Evolutionary conservation across 2,888 invertebrate genomes (phyloP).

Genomic region (Acanthosepion lycidas): DNA sequence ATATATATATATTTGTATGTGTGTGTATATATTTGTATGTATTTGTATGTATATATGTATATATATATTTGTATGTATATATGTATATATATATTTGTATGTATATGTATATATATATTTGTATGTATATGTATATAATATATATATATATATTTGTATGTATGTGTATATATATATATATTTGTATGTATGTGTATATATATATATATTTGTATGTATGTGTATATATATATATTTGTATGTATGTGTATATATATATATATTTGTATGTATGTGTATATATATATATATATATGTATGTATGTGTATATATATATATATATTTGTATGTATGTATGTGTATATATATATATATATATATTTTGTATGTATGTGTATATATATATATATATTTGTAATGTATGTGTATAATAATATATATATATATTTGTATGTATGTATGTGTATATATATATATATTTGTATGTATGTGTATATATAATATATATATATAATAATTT

Average conservation of each 20-base stretch:
- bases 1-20: background rate
- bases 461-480: background rate
- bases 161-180: too few relatives aligned
- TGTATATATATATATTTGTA: background rate
- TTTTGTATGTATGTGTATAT: background rate
- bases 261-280: background rate
- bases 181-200: too few relatives aligned
- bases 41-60: background rate
- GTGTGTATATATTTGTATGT: background rate
- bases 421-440: background rate
- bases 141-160: too few relatives aligned
- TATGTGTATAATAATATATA: too few relatives aligned
- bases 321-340: background rate
- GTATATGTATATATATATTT: too few relatives aligned
- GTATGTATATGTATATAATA: too few relatives aligned
- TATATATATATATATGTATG: background rate
- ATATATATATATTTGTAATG: too few relatives aligned
- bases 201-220: background rate
- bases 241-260: background rate
- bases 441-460: background rate
- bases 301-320: background rate
- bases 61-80: background rate
- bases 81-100: background rate
- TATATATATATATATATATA: slow-evolving; percentile 36
- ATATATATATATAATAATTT: too few relatives aligned